Evolutionary conservation across 2,113 vertebrate species (phyloP), one percentile per base, ranked within the genome.

Genomic region (Misgurnus anguillicaudatus): DNA sequence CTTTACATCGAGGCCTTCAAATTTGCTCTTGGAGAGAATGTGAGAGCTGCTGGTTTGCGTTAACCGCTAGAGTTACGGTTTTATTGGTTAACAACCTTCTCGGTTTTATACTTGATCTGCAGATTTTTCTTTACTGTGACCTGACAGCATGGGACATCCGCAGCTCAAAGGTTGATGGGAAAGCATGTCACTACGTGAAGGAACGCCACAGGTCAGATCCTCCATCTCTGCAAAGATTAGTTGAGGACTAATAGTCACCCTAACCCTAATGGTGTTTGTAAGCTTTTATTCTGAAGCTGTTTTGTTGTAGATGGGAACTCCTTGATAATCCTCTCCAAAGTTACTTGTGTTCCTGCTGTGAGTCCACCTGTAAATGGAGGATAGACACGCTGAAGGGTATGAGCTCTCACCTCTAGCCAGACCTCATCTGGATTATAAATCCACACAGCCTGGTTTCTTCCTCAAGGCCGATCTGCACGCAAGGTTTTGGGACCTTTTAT

Each of bases 81-180:
- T 21, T 55, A 19, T 60, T 21, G 17, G 14, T 16, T 68, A 6
- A 38, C 10, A 31, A 36, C 5, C 0, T 7, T 38, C 69, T 47
- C 62, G 0, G 47, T 21, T n/a, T 80, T 16, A 7, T 10, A 17
- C 11, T 69, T 9, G 3, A 19, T 51, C 24, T 13, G 17, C 84
- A 95, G 94, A 83, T 94, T 3, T 94, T 87, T 41, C 84, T 94
- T 10, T 92, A 94, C 71, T 93, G 91, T 84, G 86, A 83, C 6
- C 63, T 92, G 64, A 14, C 89, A 1, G 87, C 89, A 10, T 91
- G 90, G 90, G 92, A 93, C 62, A 90, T 89, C 13, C 47, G 41
- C 14, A n/a, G 64, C 5, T 73, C 87, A 14, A 87, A 87, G 61
- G 41, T 62, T 16, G 86, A 80, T 0, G 90, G 86, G 69, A 95